Conservation (phyloP, 2,888 invertebrate genomes). For the Dryobotodes eremita region DNA sequence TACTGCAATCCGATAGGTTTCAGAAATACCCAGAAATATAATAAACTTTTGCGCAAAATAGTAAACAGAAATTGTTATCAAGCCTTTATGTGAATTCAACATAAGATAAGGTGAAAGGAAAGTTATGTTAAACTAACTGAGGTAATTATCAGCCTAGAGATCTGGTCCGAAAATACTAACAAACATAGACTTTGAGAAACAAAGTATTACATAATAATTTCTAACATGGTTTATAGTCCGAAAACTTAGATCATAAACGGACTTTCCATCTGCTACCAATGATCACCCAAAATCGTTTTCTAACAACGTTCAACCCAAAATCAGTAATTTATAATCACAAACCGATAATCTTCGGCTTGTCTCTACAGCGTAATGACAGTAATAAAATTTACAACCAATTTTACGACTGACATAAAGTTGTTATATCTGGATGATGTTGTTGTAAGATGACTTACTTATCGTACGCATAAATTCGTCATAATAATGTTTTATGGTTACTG, state of each 20-base stretch:
- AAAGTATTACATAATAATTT: not conserved
- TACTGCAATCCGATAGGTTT: not conserved
- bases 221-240: not conserved
- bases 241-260: conserved; percentile 2
- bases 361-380: conserved; percentile 63
- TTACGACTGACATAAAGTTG: conserved; percentile 72
- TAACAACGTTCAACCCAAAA: conserved; percentile 45
- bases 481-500: conserved; percentile 62
- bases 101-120: not conserved
- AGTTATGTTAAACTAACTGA: not conserved
- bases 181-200: not conserved
- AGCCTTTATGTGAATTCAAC: not conserved
- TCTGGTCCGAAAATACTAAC: conserved; percentile 10
- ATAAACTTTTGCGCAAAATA: no score
- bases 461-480: conserved; percentile 62
- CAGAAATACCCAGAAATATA: not conserved
- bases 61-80: no score
- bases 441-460: conserved; percentile 65
- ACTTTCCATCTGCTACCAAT: conserved; percentile 19
- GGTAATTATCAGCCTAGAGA: not conserved
- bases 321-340: conserved; percentile 63
- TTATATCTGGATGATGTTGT: conserved; percentile 69
- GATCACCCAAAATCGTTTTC: conserved; percentile 34
- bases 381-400: conserved; percentile 76
- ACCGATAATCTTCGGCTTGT: conserved; percentile 61